A percentile compares a stretch with the other conserved stretches of the same genome.
Evolutionary conservation across 2,888 invertebrate species (phyloP).

Genomic region (Marronus borbonicus): DNA sequence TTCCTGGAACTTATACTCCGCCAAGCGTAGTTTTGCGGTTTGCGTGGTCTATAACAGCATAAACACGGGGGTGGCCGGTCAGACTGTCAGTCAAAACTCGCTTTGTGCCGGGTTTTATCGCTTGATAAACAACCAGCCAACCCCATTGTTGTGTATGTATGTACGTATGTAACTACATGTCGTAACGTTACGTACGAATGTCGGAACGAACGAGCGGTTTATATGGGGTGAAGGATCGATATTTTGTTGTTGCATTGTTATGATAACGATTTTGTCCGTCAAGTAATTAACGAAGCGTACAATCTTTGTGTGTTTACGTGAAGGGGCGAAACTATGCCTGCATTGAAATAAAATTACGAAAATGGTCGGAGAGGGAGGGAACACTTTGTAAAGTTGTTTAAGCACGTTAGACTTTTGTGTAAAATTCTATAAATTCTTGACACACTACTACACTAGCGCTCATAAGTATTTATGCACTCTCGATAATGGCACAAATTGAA

Average conservation of each 20-base stretch:
- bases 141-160: background rate
- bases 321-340: too few species aligned
- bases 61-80: constrained; percentile 26
- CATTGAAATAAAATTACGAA: too few species aligned
- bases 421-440: too few species aligned
- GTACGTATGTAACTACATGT: background rate
- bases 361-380: too few species aligned
- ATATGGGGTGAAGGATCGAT: constrained; percentile 20
- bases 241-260: constrained; percentile 17
- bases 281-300: background rate
- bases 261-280: constrained; percentile 19
- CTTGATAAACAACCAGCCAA: constrained; percentile 27
- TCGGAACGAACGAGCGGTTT: background rate
- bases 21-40: background rate
- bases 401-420: too few species aligned
- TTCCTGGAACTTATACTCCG: background rate
- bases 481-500: too few species aligned
- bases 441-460: too few species aligned
- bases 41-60: constrained; percentile 17
- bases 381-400: too few species aligned
- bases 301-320: background rate
- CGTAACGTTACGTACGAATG: too few species aligned
- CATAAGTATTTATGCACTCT: too few species aligned
- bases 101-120: constrained; percentile 25
- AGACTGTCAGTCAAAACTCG: constrained; percentile 38